A percentile compares a stretch with the other conserved stretches of the same genome.
Evolutionary conservation across 2,113 vertebrate genomes (phyloP).

Genomic region (Alces alces): DNA sequence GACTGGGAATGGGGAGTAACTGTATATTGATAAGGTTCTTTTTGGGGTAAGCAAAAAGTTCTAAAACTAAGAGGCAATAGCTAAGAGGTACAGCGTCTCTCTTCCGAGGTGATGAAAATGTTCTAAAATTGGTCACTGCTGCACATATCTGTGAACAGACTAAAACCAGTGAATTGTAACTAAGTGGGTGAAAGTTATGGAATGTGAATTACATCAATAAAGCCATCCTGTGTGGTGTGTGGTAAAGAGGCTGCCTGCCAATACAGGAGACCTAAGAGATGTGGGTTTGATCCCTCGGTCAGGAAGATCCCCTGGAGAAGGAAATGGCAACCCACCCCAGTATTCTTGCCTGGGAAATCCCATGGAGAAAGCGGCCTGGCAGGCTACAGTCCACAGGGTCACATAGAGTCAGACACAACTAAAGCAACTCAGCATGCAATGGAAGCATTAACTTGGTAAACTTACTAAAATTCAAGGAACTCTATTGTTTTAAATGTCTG

Average conservation of each 20-base stretch:
- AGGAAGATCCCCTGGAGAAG: background rate
- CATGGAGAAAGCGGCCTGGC: background rate
- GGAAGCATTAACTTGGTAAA: background rate
- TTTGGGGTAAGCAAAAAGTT: background rate
- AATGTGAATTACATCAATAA: background rate
- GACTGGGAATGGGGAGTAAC: background rate
- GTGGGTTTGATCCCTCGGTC: background rate
- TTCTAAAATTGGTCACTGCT: background rate
- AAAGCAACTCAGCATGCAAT: background rate
- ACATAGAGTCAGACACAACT: background rate
- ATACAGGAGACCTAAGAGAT: background rate
- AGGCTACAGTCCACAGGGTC: background rate
- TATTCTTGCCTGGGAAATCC: background rate
- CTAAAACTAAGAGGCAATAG: background rate
- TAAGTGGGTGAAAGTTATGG: background rate
- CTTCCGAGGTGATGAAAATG: background rate
- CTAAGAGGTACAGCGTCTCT: background rate
- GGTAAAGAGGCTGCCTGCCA: background rate
- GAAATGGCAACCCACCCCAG: background rate
- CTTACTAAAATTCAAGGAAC: background rate
- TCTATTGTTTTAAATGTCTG: background rate
- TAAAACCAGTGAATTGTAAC: background rate
- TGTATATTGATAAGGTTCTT: background rate
- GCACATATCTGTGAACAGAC: background rate
- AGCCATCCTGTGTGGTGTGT: background rate